phyloP scores from a whole-genome alignment of 2,113 vertebrate species.

The Grammomys surdaster region DNA sequence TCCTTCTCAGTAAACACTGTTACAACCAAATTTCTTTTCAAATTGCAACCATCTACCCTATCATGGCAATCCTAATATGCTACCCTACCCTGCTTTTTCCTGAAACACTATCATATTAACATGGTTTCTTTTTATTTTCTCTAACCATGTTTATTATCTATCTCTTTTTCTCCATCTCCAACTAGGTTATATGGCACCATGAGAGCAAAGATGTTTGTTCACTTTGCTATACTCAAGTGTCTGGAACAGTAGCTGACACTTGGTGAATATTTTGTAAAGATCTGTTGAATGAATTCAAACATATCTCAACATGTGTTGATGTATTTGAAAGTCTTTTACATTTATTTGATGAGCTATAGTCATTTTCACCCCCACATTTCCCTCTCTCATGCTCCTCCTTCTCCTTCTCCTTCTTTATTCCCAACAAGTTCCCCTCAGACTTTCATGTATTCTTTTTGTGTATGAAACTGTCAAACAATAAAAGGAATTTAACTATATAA shows the following conservation, averaged over 20 bases:
- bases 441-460: background rate
- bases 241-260: background rate
- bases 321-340: background rate
- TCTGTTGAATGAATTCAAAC: conserved; percentile 6
- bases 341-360: background rate
- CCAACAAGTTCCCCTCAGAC: background rate
- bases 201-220: background rate
- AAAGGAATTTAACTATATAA: background rate
- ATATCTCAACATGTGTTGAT: background rate
- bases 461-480: background rate
- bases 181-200: background rate
- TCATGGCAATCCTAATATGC: background rate
- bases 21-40: background rate
- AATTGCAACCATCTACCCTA: background rate
- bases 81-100: background rate
- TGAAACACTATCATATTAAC: background rate
- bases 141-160: background rate
- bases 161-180: background rate
- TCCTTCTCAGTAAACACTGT: background rate
- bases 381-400: background rate
- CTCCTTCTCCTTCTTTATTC: background rate
- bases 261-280: background rate
- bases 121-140: background rate
- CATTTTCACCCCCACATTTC: background rate
- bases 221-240: background rate